These are phyloP conservation scores for Leucania comma DNA, from an alignment of 2,888 invertebrate genomes.

Conservation along the genomic window DNA sequence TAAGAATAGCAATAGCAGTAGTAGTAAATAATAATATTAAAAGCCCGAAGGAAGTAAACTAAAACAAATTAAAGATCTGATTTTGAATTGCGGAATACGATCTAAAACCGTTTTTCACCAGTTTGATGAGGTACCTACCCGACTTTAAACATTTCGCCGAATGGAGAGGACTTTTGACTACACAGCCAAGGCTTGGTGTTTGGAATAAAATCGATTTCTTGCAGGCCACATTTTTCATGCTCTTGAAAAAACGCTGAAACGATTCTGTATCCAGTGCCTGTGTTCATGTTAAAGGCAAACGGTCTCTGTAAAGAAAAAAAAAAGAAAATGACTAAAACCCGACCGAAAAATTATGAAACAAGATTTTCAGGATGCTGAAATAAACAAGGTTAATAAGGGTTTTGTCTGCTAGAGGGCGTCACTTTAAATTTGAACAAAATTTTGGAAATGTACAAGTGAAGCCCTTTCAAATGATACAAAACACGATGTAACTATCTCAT, in stretches of 20 bases:
- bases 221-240: slow-evolving; percentile 93
- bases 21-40: no score
- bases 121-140: slow-evolving; percentile 79
- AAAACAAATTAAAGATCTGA: no score
- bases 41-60: background rate
- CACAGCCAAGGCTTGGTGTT: slow-evolving; percentile 89
- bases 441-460: no score
- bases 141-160: slow-evolving; percentile 90
- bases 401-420: no score
- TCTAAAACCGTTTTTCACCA: background rate
- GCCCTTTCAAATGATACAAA: no score
- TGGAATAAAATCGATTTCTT: slow-evolving; percentile 91
- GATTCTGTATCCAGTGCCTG: slow-evolving; percentile 90
- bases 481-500: no score
- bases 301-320: slow-evolving; percentile 81
- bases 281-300: slow-evolving; percentile 92
- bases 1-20: no score
- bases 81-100: background rate
- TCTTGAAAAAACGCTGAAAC: slow-evolving; percentile 92
- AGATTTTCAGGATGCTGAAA: no score
- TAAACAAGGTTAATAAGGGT: no score
- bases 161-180: slow-evolving; percentile 90
- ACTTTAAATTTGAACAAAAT: no score
- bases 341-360: no score
- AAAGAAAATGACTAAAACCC: no score